phyloP scores from a whole-genome alignment of 2,113 vertebrate species.

The Promerops cafer region DNA sequence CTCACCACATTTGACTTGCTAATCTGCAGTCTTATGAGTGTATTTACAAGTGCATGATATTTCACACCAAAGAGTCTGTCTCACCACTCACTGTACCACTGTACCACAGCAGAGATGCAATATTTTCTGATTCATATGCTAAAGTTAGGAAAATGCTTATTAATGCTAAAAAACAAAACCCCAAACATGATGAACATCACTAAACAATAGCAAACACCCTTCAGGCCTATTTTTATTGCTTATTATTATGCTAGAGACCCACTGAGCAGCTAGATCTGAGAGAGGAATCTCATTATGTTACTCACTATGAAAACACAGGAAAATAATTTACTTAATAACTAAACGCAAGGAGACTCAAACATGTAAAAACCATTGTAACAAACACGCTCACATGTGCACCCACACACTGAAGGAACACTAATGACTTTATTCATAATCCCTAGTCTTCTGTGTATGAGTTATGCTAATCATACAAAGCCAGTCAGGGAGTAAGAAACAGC shows the following conservation, averaged over 20 bases:
- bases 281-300: not conserved
- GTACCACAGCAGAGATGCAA: not conserved
- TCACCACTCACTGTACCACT: not conserved
- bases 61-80: not conserved
- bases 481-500: not conserved
- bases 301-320: not conserved
- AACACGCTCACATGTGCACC: not conserved
- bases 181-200: not conserved
- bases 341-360: not conserved
- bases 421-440: not conserved
- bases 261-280: not conserved
- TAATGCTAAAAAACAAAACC: not conserved
- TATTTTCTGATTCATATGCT: not conserved
- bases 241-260: not conserved
- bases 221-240: not conserved
- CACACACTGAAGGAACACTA: not conserved
- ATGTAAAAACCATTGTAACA: not conserved
- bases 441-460: not conserved
- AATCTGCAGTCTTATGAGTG: not conserved
- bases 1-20: constrained; percentile 31
- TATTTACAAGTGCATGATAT: not conserved
- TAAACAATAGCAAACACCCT: not conserved
- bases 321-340: not conserved
- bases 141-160: not conserved
- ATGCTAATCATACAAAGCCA: not conserved